Evolutionary conservation across 2,113 vertebrate species (phyloP).

Genomic region (Eurypyga helias): DNA sequence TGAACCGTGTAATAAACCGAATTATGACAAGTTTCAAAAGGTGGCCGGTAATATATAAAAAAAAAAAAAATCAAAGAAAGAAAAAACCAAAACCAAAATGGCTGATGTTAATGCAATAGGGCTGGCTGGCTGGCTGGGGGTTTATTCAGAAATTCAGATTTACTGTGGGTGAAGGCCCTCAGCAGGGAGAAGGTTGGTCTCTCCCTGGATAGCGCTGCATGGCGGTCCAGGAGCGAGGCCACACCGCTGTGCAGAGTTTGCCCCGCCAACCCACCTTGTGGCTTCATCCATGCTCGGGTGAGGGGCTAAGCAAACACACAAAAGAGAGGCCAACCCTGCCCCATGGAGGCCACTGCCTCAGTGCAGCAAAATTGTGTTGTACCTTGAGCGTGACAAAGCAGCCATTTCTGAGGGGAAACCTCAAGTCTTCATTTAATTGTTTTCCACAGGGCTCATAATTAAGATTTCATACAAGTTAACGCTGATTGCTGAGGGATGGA

Average conservation of each 20-base stretch:
- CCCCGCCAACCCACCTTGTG: accelerated
- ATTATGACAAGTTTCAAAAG: not conserved
- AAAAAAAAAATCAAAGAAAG: too few relatives aligned
- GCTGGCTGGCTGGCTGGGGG: not conserved
- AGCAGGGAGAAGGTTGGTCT: not conserved
- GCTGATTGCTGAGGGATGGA: not conserved
- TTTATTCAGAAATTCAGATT: not conserved
- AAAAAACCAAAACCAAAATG: accelerated
- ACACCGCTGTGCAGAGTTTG: accelerated
- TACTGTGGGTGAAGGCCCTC: not conserved
- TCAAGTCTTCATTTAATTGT: not conserved
- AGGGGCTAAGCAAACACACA: not conserved
- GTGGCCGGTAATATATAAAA: not conserved
- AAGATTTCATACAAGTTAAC: conserved; percentile 43
- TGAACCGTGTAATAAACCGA: not conserved
- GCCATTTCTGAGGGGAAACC: not conserved
- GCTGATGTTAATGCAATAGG: not conserved
- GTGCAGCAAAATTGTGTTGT: not conserved
- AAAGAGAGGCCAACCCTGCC: not conserved
- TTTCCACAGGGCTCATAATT: conserved; percentile 5
- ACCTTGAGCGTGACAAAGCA: not conserved
- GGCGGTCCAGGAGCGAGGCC: not conserved
- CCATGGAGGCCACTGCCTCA: not conserved
- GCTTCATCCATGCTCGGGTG: not conserved
- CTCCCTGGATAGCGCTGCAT: accelerated